Base-by-base conservation (phyloP, 2,113 vertebrate species). In the Tautogolabrus adspersus region DNA sequence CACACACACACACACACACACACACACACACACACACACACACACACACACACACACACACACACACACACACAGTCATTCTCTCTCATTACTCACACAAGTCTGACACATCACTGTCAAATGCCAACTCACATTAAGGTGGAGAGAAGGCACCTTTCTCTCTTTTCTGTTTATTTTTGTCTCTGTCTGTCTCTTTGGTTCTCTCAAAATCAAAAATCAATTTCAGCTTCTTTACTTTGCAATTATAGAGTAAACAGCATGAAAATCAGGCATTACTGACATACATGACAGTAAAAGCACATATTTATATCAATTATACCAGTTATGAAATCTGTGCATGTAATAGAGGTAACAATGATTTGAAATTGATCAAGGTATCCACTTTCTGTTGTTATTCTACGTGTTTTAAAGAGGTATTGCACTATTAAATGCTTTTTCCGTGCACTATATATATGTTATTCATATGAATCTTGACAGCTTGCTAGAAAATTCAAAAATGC, bases 31-130 rank as follows among this genome's bases (percentile, higher is more conserved):
- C 78, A 84, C 26, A 73, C 18, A 67, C 60, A 74, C 44, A 72
- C 67, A 63, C 2, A 77, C 66, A 69, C 3, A 62, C 66, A 69
- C 3, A 62, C 84, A 79, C 61, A 64, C 65, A 79, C 56, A 75
- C 78, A 84, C 26, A 73, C 18, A 67, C 60, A 74, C 44, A 72
- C 67, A 63, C 2, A 77, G 60, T 81, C 83, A 74, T 91, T 90
- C 82, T 78, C 77, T 90, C 84, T 88, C 78, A 91, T 93, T 88
- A 87, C 86, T 91, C 89, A 89, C 83, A 85, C 72, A 78, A 47
- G 84, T 86, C 83, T 90, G 87, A 89, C 88, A 89, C 87, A 89
- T 82, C 81, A 63, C 71, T 86, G 89, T 90, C 84, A 90, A 84
- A 88, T 84, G 82, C 82, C 88, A 88, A 18, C 74, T 84, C 81